Base-by-base conservation (phyloP, 2,797 vertebrate species). In the Bufotes viridis region DNA sequence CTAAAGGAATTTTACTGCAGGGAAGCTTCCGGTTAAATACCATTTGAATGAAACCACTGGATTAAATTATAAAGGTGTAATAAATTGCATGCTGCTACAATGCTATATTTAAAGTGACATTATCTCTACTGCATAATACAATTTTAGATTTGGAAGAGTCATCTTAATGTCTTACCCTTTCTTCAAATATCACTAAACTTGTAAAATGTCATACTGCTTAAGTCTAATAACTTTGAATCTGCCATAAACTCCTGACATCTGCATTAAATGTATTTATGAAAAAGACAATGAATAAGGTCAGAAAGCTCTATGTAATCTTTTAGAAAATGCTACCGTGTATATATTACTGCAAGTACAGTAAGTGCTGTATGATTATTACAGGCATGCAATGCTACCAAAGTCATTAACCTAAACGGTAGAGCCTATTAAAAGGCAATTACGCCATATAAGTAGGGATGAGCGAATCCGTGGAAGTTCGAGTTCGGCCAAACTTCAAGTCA, bases 191-290 rank as follows among this genome's bases (percentile, higher is more conserved):
- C 70, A 84, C 17, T 49, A 84, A 75, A 29, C 55, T 57, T 74
- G 49, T 72, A 34, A 85, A 85, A 85, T 85, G 72, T 49, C 83
- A 85, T 76, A 58, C 24, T 72, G 26, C 20, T 84, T 74, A 60
- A 74, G 29, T 49, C 13, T 72, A 84, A 84, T 29, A 42, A 74
- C 69, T 74, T 22, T 42, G 24, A 74, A 60, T 67, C 49, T 78
- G 51, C 75, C 51, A 78, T 55, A 22, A 78, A 53, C 55, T 55
- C 22, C 22, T 2, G 6, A 6, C n/a, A 55, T 55, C 22, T 24
- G 7, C 20, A n/a, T 82, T 29, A 24, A 55, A 18, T 29, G 51
- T 26, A 29, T 10, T 55, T 14, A n/a, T 53, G 15, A 53, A 26
- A 42, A 82, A 82, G 63, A 82, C 81, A 65, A 65, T 82, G 20